Evolutionary conservation across 1,140 invertebrate species (phyloP), one percentile per base, ranked within the genome.

Genomic region (Onthophagus taurus): DNA sequence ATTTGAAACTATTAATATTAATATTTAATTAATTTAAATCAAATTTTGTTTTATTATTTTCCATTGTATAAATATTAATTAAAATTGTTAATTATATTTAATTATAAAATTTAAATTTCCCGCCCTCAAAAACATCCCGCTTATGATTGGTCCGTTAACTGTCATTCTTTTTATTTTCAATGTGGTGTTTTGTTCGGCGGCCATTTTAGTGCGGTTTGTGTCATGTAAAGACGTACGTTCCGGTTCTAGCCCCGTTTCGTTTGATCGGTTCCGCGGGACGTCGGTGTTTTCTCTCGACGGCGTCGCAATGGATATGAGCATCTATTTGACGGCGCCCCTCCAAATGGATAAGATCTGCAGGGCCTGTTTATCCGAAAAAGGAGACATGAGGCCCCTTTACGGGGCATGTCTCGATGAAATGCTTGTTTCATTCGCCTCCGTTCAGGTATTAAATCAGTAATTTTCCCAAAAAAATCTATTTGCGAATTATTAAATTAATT

Each of bases 351-450:
- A 65, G 44, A 57, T 68, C 11, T 68, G 66, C 48, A 49, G 66
- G 38, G 61, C 63, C 16, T 68, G 66, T 53, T 51, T 68, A 23
- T 47, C 59, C 13, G 57, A 61, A 53, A 67, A 65, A 44, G 63
- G 63, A 29, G 60, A 66, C 30, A 68, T 68, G 66, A 60, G 57
- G 43, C 62, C 62, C n/a, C 51, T 68, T 33, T 68, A 61, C 50
- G 66, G 65, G 4, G 61, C 65, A 26, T 68, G 64, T 55, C 50
- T 68, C 19, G 65, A 68, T 50, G 64, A 66, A 55, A 68, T 68
- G 66, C 49, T 68, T 9, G 50, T 56, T 37, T 58, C 58, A n/a
- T 63, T 68, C 39, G 59, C 65, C 35, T 54, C 57, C 17, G 49
- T 68, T 16, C 47, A 66, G 56, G 66, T 68, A 61, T n/a, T n/a